phyloP scores from a whole-genome alignment of 2,888 invertebrate genomes.

The Tholera decimalis region DNA sequence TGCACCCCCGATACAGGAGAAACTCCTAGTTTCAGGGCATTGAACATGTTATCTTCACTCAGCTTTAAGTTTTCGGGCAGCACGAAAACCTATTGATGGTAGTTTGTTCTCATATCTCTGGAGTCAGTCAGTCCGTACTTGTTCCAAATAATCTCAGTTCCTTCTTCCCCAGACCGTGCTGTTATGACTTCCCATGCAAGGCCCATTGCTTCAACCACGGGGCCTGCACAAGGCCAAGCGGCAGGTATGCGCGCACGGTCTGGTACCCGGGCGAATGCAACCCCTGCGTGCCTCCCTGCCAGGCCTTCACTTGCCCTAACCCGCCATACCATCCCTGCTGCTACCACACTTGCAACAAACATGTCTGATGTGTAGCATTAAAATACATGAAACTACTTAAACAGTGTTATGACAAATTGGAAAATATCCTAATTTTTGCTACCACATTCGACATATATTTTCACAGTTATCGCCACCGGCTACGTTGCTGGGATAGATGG shows the following conservation, averaged over 20 bases:
- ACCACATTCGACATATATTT: neutral
- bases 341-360: constrained; percentile 84
- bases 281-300: constrained; percentile 84
- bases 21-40: no score
- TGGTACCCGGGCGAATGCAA: constrained; percentile 88
- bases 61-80: neutral
- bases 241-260: constrained; percentile 84
- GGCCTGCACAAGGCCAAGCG: constrained; percentile 85
- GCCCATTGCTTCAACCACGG: constrained; percentile 89
- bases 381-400: constrained; percentile 16
- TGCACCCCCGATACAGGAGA: no score
- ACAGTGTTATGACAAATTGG: neutral
- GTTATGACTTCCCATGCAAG: constrained; percentile 88
- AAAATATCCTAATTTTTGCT: no score
- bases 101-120: neutral
- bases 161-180: constrained; percentile 80
- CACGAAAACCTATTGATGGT: neutral
- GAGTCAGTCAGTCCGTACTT: neutral
- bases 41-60: neutral
- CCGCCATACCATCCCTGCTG: constrained; percentile 88
- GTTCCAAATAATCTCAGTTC: neutral
- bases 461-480: neutral
- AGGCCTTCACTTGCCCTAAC: constrained; percentile 86
- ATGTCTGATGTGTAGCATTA: constrained; percentile 67
- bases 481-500: neutral